Percentiles rank a stretch among this genome's conserved stretches.
phyloP scores from a whole-genome alignment of 1,140 invertebrate genomes.

The Eueides isabella region DNA sequence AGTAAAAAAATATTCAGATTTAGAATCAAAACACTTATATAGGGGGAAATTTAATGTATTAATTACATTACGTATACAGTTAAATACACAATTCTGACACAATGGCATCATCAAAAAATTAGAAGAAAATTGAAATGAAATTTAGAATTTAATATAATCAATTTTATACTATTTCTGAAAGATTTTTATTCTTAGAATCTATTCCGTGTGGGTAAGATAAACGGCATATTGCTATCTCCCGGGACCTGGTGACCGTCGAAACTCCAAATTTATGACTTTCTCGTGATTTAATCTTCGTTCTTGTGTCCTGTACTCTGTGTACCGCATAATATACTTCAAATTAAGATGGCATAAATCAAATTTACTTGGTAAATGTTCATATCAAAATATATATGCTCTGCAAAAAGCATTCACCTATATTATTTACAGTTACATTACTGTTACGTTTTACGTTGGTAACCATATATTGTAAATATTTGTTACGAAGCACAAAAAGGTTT shows the following conservation, averaged over 20 bases:
- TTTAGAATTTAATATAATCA: background rate
- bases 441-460: too few species aligned
- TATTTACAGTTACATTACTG: too few species aligned
- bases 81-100: background rate
- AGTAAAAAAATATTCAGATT: too few species aligned
- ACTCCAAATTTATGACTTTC: slow-evolving; percentile 57
- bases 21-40: too few species aligned
- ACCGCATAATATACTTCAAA: slow-evolving; percentile 8
- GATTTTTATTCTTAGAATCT: slow-evolving; percentile 26
- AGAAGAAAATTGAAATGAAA: background rate
- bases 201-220: slow-evolving; percentile 58
- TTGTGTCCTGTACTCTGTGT: slow-evolving; percentile 46
- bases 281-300: slow-evolving; percentile 54
- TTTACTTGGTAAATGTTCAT: background rate
- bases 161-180: background rate
- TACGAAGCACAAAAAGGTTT: too few species aligned
- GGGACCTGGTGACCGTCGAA: slow-evolving; percentile 51
- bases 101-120: background rate
- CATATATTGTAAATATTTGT: too few species aligned
- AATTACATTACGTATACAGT: too few species aligned
- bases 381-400: too few species aligned
- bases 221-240: slow-evolving; percentile 55
- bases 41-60: too few species aligned
- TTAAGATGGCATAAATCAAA: background rate
- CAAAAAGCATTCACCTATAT: too few species aligned